These are phyloP conservation scores for Indicator maculatus DNA, from an alignment of 2,113 vertebrate species.

Conservation along the genomic window DNA sequence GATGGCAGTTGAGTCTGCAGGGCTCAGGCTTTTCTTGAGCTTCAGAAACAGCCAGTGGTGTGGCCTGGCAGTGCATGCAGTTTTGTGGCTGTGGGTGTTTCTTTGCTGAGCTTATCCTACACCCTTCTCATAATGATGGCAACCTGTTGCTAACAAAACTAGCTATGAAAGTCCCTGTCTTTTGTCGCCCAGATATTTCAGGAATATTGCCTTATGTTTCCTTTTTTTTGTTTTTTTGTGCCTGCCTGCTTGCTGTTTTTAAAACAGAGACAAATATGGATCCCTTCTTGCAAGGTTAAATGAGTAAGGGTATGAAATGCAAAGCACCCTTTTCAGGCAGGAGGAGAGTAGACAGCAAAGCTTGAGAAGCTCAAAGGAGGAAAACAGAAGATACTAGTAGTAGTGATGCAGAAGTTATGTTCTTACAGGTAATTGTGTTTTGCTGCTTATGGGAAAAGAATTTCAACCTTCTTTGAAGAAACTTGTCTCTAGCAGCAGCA, in stretches of 20 bases:
- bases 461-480: not conserved
- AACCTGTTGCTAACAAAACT: not conserved
- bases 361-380: not conserved
- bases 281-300: not conserved
- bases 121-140: not conserved
- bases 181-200: not conserved
- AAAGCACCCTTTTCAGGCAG: not conserved
- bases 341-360: not conserved
- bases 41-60: not conserved
- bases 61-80: accelerated
- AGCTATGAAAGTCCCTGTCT: not conserved
- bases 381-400: not conserved
- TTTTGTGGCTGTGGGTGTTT: not conserved
- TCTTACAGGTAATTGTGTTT: not conserved
- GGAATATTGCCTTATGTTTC: not conserved
- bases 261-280: not conserved
- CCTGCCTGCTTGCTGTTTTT: not conserved
- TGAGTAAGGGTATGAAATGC: not conserved
- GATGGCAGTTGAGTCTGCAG: not conserved
- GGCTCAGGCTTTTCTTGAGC: not conserved
- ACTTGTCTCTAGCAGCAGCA: not conserved
- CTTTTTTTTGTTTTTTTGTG: not conserved
- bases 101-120: not conserved
- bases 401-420: not conserved
- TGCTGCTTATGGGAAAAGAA: not conserved